phyloP scores from a whole-genome alignment of 2,113 vertebrate species.

The Anoplopoma fimbria region DNA sequence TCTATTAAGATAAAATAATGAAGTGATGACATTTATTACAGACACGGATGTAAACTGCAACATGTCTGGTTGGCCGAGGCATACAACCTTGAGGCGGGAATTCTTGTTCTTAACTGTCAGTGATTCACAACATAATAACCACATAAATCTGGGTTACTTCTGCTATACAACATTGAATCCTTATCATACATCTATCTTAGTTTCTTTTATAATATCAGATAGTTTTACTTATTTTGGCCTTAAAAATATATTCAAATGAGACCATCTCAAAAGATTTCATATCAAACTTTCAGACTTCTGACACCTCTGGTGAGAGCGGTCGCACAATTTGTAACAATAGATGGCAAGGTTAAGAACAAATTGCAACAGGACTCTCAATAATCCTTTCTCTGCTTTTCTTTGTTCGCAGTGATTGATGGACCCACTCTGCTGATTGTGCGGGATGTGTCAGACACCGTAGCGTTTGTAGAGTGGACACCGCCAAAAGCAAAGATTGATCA shows the following conservation, averaged over 20 bases:
- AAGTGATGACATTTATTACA: too few species aligned
- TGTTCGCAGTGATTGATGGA: slow-evolving; percentile 90
- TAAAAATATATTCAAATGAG: not conserved
- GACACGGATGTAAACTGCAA: too few species aligned
- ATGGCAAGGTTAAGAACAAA: not conserved
- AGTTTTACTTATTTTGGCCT: not conserved
- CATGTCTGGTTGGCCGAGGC: too few species aligned
- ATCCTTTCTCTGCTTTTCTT: slow-evolving; percentile 10
- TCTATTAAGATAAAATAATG: too few species aligned
- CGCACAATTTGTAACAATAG: too few species aligned
- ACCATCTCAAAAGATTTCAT: not conserved
- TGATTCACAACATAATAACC: not conserved
- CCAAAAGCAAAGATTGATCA: slow-evolving; percentile 93
- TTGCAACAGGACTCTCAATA: slow-evolving; percentile 4
- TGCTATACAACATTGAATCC: too few species aligned
- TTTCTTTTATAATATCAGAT: not conserved
- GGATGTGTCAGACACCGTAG: slow-evolving; percentile 94
- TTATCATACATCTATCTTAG: not conserved
- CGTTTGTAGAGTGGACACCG: slow-evolving; percentile 95
- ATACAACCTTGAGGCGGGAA: too few species aligned
- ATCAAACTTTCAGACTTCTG: not conserved
- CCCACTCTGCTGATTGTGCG: slow-evolving; percentile 92
- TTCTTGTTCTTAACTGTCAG: not conserved
- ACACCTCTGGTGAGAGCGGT: not conserved
- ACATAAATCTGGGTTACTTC: too few species aligned